Conservation (phyloP, 2,797 vertebrate genomes). For the Adrianichthys oophorus region DNA sequence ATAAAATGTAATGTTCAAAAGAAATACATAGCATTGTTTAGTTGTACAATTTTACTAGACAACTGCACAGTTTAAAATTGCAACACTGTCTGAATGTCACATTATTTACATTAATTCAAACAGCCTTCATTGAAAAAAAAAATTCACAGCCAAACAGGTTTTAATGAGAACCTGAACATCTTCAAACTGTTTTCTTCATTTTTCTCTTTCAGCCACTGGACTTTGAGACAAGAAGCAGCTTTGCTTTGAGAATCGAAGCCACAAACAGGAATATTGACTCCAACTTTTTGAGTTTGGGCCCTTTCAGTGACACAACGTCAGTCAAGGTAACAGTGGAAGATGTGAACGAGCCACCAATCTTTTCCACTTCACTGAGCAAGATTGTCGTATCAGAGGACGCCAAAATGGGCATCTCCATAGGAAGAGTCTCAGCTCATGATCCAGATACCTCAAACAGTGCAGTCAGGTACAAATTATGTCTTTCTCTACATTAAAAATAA, state of each 20-base stretch:
- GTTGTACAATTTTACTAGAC: no score
- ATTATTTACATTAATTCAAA: no score
- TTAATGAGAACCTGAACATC: constrained; percentile 5
- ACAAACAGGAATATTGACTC: constrained; percentile 91
- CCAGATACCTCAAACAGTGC: constrained; percentile 87
- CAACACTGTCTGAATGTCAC: no score
- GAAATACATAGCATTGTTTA: no score
- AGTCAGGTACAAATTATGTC: constrained; percentile 80
- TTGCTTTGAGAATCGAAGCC: constrained; percentile 88
- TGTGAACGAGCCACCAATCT: constrained; percentile 90
- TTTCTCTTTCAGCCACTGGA: constrained; percentile 82
- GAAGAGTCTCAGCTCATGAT: constrained; percentile 89
- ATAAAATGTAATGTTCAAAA: no score
- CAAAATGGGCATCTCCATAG: constrained; percentile 87
- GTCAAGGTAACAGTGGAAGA: constrained; percentile 92
- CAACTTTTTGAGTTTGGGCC: constrained; percentile 87
- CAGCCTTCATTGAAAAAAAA: no score
- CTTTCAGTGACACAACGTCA: constrained; percentile 87
- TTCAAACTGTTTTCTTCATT: not conserved
- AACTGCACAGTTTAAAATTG: no score
- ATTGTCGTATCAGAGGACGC: constrained; percentile 93
- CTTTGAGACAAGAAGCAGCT: constrained; percentile 90
- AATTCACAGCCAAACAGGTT: not conserved
- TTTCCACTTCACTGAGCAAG: constrained; percentile 78
- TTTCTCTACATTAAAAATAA: not conserved